Evolutionary conservation across 2,888 invertebrate species (phyloP), one percentile per base, ranked within the genome.

Genomic region (Corythucha ciliata): DNA sequence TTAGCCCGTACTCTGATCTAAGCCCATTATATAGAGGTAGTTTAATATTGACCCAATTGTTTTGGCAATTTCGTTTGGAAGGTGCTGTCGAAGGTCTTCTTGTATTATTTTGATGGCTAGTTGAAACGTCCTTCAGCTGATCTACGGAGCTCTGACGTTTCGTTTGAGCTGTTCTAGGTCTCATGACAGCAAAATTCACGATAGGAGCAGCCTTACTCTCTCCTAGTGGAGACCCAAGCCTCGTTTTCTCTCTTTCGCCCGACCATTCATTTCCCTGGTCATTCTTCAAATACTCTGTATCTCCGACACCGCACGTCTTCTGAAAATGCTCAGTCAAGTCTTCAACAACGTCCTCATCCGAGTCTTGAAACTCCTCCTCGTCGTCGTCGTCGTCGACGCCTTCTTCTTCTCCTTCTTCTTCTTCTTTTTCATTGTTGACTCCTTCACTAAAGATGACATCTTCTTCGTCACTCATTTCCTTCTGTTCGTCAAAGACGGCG

Each of bases 1-100:
- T 61, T 8, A 63, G 56, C 6, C 63, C 63, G 46, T 63, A 63
- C 42, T 62, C 63, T 1, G 63, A 63, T n/a, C 61, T 53, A 3
- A 62, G 53, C 22, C 63, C 63, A 45, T 63, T 62, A 42, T 63
- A 63, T 6, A 53, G 51, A 7, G 63, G 63, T 12, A 63, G 52
- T 47, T 50, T 56, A 6, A 39, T 20, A 12, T 33, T 22, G 18
- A 32, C 40, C 33, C 49, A 51, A 16, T 48, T 39, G 16, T 48
- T 55, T 26, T 48, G 33, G 25, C 55, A 56, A 3, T 44, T 33
- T 24, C 55, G 21, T 26, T 50, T 56, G n/a, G 41, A 41, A 12
- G 55, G 55, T n/a, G 55, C 49, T 7, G 53, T 56, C 8, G 53
- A 50, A n/a, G 55, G 55, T 22, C 55, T 45, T 14, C n/a, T n/a